Percentiles rank a stretch among this genome's conserved stretches.
These are phyloP conservation scores for Epinotia nisella DNA, from an alignment of 2,888 invertebrate species.

Conservation along the genomic window DNA sequence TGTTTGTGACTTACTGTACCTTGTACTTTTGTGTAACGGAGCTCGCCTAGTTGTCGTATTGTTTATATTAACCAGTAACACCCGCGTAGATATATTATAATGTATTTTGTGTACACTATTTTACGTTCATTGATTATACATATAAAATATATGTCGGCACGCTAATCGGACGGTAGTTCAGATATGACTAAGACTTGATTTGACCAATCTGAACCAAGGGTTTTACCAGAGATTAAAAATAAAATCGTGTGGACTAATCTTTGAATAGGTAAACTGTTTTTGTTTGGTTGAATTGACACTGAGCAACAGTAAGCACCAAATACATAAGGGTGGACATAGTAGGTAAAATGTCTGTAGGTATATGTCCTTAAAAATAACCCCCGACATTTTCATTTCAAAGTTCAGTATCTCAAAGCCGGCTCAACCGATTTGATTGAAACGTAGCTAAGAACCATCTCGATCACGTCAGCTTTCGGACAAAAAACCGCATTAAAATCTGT, in stretches of 20 bases:
- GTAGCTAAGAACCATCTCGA: too few species aligned
- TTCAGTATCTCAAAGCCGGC: too few species aligned
- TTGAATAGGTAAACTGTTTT: too few species aligned
- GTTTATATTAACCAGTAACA: conserved; percentile 1
- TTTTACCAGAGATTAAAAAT: neutral
- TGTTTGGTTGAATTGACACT: neutral
- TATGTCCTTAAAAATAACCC: neutral
- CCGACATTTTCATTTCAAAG: too few species aligned
- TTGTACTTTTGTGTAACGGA: conserved; percentile 10
- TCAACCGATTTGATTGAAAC: too few species aligned
- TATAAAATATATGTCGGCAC: neutral
- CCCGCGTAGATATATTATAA: conserved; percentile 10
- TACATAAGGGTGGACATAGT: neutral
- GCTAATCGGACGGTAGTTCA: neutral
- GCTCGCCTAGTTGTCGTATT: neutral
- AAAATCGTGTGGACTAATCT: neutral
- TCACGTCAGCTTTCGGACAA: too few species aligned
- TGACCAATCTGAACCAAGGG: neutral
- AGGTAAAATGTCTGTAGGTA: neutral
- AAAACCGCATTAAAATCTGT: too few species aligned
- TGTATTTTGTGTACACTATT: conserved; percentile 17
- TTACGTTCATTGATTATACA: conserved; percentile 8
- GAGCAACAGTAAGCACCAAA: neutral
- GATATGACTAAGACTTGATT: neutral
- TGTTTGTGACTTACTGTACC: neutral